Evolutionary conservation across 2,888 invertebrate species (phyloP), one percentile per base, ranked within the genome.

Genomic region (Odontocerum albicorne): DNA sequence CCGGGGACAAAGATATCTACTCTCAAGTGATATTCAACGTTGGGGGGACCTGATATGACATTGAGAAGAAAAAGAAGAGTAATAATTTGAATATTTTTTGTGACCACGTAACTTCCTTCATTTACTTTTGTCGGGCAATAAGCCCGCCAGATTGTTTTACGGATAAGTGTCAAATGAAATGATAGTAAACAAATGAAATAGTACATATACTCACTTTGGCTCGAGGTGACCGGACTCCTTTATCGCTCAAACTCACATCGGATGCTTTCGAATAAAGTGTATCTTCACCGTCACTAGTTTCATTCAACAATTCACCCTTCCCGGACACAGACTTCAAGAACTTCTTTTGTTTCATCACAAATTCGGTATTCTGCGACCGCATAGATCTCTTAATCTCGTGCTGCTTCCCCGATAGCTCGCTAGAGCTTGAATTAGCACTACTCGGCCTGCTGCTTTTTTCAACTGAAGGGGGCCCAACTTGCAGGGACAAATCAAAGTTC

Each of bases 341-440:
- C 62, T 77, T 79, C 62, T 79, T 80, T 46, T 84, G 83, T 66
- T 84, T 84, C 60, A 75, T 75, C 0, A 80, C 80, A 72, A 84
- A 84, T 40, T 85, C 84, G 7, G 81, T 79, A 64, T 84, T 84
- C 65, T 83, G 83, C 4, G 83, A 83, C 49, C 84, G 72, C 77
- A 84, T 81, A 52, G 83, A 82, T 44, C 82, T 66, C 10, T 68
- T 63, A 15, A 40, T 54, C 19, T 59, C 36, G 3, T 62, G 49
- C 10, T 65, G 53, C 52, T 68, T 74, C 3, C 75, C 74, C 8
- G 74, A 72, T 49, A 71, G 71, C 52, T 73, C 76, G 65, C 74
- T 75, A 31, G 69, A 66, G 56, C 66, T 73, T 59, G 73, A 75
- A 52, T 70, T 70, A 36, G 65, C 66, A 65, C 75, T 77, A 45